A percentile compares a stretch with the other conserved stretches of the same genome.
phyloP scores from a whole-genome alignment of 2,888 invertebrate genomes.

The Acleris sparsana region DNA sequence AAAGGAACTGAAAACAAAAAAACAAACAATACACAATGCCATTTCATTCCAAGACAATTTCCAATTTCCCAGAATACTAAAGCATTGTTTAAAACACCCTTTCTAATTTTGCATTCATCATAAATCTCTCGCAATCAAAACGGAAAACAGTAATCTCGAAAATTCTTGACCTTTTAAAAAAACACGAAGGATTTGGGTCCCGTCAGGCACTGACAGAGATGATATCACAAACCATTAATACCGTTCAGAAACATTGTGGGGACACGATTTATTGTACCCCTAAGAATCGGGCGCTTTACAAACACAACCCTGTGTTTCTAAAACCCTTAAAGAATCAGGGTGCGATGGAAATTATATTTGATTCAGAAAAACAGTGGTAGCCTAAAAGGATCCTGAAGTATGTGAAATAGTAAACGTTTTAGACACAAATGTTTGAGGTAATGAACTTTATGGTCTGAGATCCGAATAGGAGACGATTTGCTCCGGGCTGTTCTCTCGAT shows the following conservation, averaged over 20 bases:
- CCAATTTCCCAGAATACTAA: neutral
- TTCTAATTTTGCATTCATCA: conserved; percentile 16
- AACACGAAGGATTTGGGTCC: conserved; percentile 45
- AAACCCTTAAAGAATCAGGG: neutral
- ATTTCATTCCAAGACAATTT: conserved; percentile 1
- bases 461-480: too few species aligned
- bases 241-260: conserved; percentile 76
- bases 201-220: conserved; percentile 64
- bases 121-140: conserved; percentile 31
- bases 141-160: conserved; percentile 18
- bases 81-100: neutral
- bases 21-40: neutral
- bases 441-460: too few species aligned
- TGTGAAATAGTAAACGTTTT: too few species aligned
- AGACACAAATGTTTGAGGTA: too few species aligned
- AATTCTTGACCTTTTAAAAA: conserved; percentile 26
- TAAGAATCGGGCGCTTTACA: conserved; percentile 11
- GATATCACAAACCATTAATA: conserved; percentile 68
- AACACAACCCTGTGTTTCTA: conserved; percentile 12
- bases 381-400: too few species aligned
- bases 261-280: conserved; percentile 66
- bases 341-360: too few species aligned
- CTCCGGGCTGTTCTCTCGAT: too few species aligned
- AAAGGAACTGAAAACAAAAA: too few species aligned
- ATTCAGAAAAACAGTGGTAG: too few species aligned